Conservation (phyloP, 64 coral and sea anemone species). For the Dendronephthya gigantea region DNA sequence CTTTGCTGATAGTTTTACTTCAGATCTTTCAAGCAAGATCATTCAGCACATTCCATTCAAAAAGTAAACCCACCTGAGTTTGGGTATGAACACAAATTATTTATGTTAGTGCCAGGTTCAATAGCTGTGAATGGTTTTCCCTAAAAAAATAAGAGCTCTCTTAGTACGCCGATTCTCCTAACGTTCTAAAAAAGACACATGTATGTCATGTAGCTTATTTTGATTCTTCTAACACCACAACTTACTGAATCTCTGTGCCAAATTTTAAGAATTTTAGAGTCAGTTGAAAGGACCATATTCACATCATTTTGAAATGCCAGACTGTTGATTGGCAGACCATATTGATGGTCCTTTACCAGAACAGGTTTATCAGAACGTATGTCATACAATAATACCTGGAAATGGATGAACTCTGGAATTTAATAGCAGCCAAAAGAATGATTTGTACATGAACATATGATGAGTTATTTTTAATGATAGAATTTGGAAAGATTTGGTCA, state of each 20-base stretch:
- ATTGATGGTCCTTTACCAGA: conserved; percentile 91
- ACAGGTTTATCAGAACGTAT: conserved; percentile 75
- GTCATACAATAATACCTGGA: conserved; percentile 79
- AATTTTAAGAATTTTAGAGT: conserved; percentile 92
- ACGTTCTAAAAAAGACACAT: neutral
- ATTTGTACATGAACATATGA: too few relatives aligned
- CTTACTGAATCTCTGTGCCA: conserved; percentile 91
- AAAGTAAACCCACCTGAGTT: conserved; percentile 73
- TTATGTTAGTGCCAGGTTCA: conserved; percentile 77
- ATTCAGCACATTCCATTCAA: too few relatives aligned
- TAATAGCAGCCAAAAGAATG: too few relatives aligned
- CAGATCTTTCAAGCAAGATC: too few relatives aligned
- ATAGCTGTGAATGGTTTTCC: conserved; percentile 89
- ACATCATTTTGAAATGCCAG: conserved; percentile 74
- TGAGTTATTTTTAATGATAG: too few relatives aligned
- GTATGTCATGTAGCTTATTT: too few relatives aligned
- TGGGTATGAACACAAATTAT: conserved; percentile 69
- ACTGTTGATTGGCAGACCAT: conserved; percentile 92
- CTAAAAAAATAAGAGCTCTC: conserved; percentile 10
- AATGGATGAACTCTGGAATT: too few relatives aligned
- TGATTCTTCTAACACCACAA: too few relatives aligned
- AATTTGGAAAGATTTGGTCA: too few relatives aligned
- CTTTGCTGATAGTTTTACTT: too few relatives aligned
- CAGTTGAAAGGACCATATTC: conserved; percentile 67
- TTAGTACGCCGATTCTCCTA: neutral